phyloP scores from a whole-genome alignment of 1,140 invertebrate genomes.

The Hirudo medicinalis region DNA sequence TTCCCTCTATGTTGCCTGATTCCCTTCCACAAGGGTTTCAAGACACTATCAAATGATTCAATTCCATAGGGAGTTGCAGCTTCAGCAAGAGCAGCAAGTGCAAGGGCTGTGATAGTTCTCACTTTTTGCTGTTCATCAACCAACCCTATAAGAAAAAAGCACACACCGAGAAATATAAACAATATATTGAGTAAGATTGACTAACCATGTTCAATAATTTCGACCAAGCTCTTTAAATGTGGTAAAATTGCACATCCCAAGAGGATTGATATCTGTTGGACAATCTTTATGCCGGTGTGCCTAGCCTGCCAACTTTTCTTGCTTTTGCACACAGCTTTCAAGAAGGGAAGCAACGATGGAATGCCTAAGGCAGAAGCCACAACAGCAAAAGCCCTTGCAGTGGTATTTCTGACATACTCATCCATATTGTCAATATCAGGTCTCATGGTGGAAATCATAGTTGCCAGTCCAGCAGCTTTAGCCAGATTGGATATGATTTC shows the following conservation, averaged over 20 bases:
- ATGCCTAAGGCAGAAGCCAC: slow-evolving; percentile 97
- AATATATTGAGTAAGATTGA: neutral
- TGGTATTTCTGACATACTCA: slow-evolving; percentile 98
- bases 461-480: slow-evolving; percentile 97
- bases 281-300: slow-evolving; percentile 98
- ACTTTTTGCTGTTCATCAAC: slow-evolving; percentile 63
- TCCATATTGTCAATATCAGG: slow-evolving; percentile 99
- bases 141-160: slow-evolving; percentile 39
- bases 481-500: slow-evolving; percentile 99
- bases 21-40: slow-evolving; percentile 98
- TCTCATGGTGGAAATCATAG: slow-evolving; percentile 99
- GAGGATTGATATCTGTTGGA: slow-evolving; percentile 97
- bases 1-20: slow-evolving; percentile 94
- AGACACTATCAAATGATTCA: slow-evolving; percentile 96
- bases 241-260: slow-evolving; percentile 99
- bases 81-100: slow-evolving; percentile 86
- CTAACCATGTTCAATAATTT: slow-evolving; percentile 95
- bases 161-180: neutral
- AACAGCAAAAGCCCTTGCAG: slow-evolving; percentile 94
- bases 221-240: slow-evolving; percentile 90
- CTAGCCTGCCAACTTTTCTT: slow-evolving; percentile 99
- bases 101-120: slow-evolving; percentile 92
- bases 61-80: slow-evolving; percentile 98
- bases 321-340: slow-evolving; percentile 96
- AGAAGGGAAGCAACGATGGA: slow-evolving; percentile 87